Evolutionary conservation across 2,797 vertebrate species (phyloP), one percentile per base, ranked within the genome.

Genomic region (Megaceryle alcyon): DNA sequence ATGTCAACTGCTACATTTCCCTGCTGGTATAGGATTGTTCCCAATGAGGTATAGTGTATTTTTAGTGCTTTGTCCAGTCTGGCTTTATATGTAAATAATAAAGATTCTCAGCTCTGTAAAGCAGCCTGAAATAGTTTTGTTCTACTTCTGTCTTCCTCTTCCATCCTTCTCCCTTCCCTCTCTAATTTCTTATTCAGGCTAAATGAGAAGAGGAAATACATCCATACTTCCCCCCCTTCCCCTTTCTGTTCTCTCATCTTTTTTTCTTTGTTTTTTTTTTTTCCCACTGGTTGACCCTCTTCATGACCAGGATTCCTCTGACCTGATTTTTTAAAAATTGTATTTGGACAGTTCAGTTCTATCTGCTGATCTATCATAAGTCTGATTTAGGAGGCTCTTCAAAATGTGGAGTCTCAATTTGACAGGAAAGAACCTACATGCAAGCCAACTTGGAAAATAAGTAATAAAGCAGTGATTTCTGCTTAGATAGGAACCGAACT

Each of bases 21-120:
- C 90, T 86, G 82, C 95, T 93, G 90, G 25, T 92, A 16, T 20
- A 79, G 80, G 65, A 91, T 84, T 90, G 88, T 87, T 95, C 93
- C 69, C 85, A 44, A 44, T 70, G 79, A 94, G 41, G 87, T 77
- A 95, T 1, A 0, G 64, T 57, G 37, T 88, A 93, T 92, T 90
- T 96, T 94, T 92, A 94, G 94, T 88, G 33, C 93, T 94, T 96
- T 96, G 94, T 92, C 92, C 91, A 64, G 72, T 95, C 72, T 94
- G 82, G 77, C 89, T 92, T 95, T 93, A 95, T 92, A 94, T 96
- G 94, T 91, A 96, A 92, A 88, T 96, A 96, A 77, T 87, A 87
- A 89, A 87, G 91, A 82, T 59, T 90, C 37, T 76, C 73, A 92
- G 35, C 93, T 54, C 17, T 79, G 89, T 76, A 90, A 94, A 85